Evolutionary conservation across 92 coral and sea anemone genomes (phyloP), one percentile per base, ranked within the genome.

Genomic region (Heteractis magnifica): DNA sequence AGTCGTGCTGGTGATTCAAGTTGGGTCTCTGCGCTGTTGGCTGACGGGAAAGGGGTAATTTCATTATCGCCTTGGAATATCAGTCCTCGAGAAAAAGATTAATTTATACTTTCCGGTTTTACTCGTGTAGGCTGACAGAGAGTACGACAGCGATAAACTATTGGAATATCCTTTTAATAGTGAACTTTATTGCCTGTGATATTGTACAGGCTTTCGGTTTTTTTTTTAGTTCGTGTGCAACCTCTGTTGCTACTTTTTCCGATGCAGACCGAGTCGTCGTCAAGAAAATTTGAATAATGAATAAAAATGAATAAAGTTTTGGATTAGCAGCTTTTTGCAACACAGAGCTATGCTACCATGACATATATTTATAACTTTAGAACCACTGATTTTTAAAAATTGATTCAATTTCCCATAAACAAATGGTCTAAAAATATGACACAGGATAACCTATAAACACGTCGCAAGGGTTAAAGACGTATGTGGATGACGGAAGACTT

Each of bases 131-230:
- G 4, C 23, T 23, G 73, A 68, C 73, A 68, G 16, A 68, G 73
- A 20, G 2, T 68, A 68, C 26, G 73, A 68, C 73, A 15, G 49
- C 73, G 16, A 68, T 68, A 50, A 68, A 68, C 23, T 68, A 68
- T 68, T 68, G 73, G 73, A 68, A 68, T 68, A 68, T 68, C 11
- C 73, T 68, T 68, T 68, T 26, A 68, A 68, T 68, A 7, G 73
- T 20, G 73, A 23, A 68, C 23, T 68, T 68, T 68, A 68, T 68
- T 68, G 44, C 15, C 23, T 11, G 23, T 18, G 7, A 62, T 68
- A 26, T 68, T 1, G 50, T 68, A 26, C 4, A 26, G 23, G 70
- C 21, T 4, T 58, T 13, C 5, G 44, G 2, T 34, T 0, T 34
- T 34, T 34, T 34, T 34, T 34, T 34, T 2, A 34, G 44, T 34